phyloP scores from a whole-genome alignment of 2,888 invertebrate genomes.

The Diplazon laetatorius region DNA sequence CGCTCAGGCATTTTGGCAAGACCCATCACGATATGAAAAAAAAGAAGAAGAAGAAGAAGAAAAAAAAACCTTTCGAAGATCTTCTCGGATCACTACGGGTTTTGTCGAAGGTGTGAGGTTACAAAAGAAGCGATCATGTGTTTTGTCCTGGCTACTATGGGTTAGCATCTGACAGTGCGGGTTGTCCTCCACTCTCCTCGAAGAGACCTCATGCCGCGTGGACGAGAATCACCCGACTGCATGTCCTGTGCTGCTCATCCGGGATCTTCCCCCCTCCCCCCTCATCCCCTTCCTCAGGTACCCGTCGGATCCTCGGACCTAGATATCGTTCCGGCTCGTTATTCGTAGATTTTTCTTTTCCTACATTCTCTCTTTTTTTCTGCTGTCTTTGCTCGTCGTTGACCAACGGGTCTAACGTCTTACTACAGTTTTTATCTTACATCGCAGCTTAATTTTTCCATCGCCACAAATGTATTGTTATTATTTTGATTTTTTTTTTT shows the following conservation, averaged over 20 bases:
- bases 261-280: too few species aligned
- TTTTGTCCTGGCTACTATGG: slow-evolving; percentile 71
- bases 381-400: neutral
- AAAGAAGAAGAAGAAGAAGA: too few species aligned
- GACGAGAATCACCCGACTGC: slow-evolving; percentile 70
- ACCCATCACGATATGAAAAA: slow-evolving; percentile 61
- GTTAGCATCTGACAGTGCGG: slow-evolving; percentile 22
- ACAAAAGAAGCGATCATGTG: slow-evolving; percentile 78
- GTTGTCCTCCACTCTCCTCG: slow-evolving; percentile 60
- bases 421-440: neutral
- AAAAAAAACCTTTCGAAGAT: slow-evolving; percentile 72
- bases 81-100: slow-evolving; percentile 68
- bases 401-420: slow-evolving; percentile 8
- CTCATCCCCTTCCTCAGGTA: slow-evolving; percentile 11
- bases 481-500: too few species aligned
- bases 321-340: slow-evolving; percentile 51
- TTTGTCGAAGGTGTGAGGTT: slow-evolving; percentile 80
- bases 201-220: slow-evolving; percentile 69
- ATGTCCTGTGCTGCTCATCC: slow-evolving; percentile 69
- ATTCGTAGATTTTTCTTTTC: slow-evolving; percentile 48
- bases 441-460: neutral
- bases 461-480: neutral
- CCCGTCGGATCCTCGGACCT: slow-evolving; percentile 35
- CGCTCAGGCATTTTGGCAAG: slow-evolving; percentile 69
- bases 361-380: slow-evolving; percentile 25